Percentiles rank a stretch among this genome's conserved stretches.
Evolutionary conservation across 2,888 invertebrate species (phyloP).

Genomic region (Drosophila testacea): DNA sequence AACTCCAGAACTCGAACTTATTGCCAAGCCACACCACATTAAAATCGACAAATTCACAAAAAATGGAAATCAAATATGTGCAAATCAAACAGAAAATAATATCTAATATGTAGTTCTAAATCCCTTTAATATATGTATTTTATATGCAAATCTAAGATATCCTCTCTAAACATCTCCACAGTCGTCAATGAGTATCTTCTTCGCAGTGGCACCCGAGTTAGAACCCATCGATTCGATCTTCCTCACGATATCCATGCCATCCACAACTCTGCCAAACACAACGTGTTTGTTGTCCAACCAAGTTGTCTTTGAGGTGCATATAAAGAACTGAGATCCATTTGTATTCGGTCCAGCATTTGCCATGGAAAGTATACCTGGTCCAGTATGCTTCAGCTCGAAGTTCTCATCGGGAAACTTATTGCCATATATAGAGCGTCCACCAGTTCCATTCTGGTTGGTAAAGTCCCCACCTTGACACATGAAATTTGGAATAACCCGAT

Average conservation of each 20-base stretch:
- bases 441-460: conserved; percentile 96
- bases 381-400: conserved; percentile 96
- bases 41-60: neutral
- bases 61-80: neutral
- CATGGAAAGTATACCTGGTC: conserved; percentile 96
- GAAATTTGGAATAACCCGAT: conserved; percentile 97
- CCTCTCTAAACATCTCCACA: conserved; percentile 90
- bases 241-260: conserved; percentile 95
- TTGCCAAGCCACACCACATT: neutral
- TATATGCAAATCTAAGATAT: neutral
- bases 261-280: conserved; percentile 95
- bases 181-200: conserved; percentile 91
- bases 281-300: conserved; percentile 89
- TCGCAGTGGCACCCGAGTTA: conserved; percentile 92
- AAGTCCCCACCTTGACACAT: conserved; percentile 99
- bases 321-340: conserved; percentile 98
- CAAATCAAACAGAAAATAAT: neutral
- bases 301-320: conserved; percentile 94
- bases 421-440: conserved; percentile 98
- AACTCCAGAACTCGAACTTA: neutral
- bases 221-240: conserved; percentile 93
- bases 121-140: neutral
- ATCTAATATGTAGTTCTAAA: neutral
- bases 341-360: conserved; percentile 98
- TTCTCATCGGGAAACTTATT: conserved; percentile 98